These are phyloP conservation scores for Falco berigora DNA, from an alignment of 2,797 vertebrate species.

Conservation along the genomic window DNA sequence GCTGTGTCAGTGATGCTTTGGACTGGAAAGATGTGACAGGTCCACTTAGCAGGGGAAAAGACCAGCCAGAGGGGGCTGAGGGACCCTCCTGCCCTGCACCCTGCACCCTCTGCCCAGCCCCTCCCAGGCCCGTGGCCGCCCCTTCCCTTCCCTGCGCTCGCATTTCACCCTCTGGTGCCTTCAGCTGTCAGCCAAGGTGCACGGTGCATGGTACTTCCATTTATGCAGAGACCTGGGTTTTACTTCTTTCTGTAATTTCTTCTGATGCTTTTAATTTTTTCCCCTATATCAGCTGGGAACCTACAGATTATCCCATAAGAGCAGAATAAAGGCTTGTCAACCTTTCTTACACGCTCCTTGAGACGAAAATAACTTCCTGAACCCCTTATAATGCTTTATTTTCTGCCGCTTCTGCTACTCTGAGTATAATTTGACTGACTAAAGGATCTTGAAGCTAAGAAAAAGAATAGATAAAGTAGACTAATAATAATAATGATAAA, in stretches of 20 bases:
- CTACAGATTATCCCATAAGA: conserved; percentile 48
- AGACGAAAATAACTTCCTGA: conserved; percentile 56
- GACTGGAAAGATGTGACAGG: background rate
- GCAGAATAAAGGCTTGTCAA: conserved; percentile 42
- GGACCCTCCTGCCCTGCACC: background rate
- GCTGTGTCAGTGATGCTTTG: background rate
- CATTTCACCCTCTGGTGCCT: background rate
- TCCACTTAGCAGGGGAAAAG: background rate
- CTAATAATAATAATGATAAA: background rate
- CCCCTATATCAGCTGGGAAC: background rate
- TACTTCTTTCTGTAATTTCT: background rate
- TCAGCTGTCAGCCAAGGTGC: background rate
- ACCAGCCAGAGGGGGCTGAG: background rate
- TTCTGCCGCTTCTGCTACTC: conserved; percentile 43
- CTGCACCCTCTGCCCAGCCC: background rate
- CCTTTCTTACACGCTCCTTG: conserved; percentile 1
- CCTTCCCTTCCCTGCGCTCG: background rate
- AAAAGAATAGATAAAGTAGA: background rate
- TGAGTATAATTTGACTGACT: conserved; percentile 52
- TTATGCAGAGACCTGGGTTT: background rate
- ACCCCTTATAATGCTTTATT: conserved; percentile 23
- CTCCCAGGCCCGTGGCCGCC: accelerated
- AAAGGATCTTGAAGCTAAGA: conserved; percentile 17
- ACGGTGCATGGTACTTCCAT: background rate
- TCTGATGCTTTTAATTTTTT: background rate